These are phyloP conservation scores for Cyrtodaria siliqua DNA, from an alignment of 2,888 invertebrate species.

Conservation along the genomic window DNA sequence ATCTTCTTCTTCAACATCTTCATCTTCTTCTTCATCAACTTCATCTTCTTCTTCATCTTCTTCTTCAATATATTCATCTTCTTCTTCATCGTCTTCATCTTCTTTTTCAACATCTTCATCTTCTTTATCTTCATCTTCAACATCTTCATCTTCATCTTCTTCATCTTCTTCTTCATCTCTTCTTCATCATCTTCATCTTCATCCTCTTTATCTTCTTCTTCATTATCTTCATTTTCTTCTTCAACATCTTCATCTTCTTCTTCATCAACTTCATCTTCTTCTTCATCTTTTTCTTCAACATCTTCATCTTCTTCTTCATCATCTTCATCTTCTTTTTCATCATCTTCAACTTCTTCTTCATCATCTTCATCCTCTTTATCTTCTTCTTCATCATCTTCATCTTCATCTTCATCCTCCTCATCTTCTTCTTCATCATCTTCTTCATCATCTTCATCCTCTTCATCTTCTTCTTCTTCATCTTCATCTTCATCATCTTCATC, in stretches of 20 bases:
- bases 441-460: constrained; percentile 32
- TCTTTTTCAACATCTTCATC: too few relatives aligned
- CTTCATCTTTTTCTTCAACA: too few relatives aligned
- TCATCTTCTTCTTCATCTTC: constrained; percentile 24
- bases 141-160: constrained; percentile 20
- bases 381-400: constrained; percentile 13
- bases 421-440: constrained; percentile 19
- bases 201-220: too few relatives aligned
- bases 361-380: too few relatives aligned
- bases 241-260: constrained; percentile 13
- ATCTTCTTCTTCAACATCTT: constrained; percentile 25
- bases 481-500: too few relatives aligned
- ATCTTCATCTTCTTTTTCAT: too few relatives aligned
- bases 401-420: too few relatives aligned
- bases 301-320: too few relatives aligned
- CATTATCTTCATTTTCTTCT: too few relatives aligned
- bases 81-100: constrained; percentile 7
- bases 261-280: constrained; percentile 3
- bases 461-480: constrained; percentile 15
- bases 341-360: too few relatives aligned
- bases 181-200: too few relatives aligned
- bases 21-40: constrained; percentile 24
- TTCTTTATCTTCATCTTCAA: constrained; percentile 17
- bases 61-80: constrained; percentile 9
- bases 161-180: too few relatives aligned